Percentiles rank a stretch among this genome's conserved stretches.
Evolutionary conservation across 2,888 invertebrate genomes (phyloP).

Genomic region (Pristionchus arcanus): DNA sequence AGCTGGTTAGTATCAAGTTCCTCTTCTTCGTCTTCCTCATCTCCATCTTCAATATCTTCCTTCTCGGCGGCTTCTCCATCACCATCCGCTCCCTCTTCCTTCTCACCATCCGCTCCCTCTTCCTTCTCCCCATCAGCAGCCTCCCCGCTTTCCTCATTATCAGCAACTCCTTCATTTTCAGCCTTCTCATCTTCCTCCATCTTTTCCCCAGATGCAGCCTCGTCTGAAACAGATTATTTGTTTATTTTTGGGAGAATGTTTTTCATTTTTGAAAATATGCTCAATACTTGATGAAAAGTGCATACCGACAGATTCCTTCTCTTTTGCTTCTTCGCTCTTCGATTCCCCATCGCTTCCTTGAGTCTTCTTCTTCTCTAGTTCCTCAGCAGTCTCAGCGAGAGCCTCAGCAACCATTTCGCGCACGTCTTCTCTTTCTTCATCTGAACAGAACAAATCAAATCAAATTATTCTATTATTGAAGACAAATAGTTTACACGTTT

Average conservation of each 20-base stretch:
- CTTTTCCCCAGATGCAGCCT: background rate
- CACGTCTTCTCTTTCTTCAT: constrained; percentile 38
- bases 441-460: constrained; percentile 13
- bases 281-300: background rate
- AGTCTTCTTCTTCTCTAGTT: constrained; percentile 21
- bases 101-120: background rate
- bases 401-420: constrained; percentile 54
- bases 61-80: background rate
- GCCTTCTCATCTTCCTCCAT: constrained; percentile 12
- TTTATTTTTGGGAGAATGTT: background rate
- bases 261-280: background rate
- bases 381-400: constrained; percentile 36
- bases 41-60: background rate
- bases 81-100: background rate
- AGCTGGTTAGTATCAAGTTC: constrained; percentile 12
- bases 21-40: constrained; percentile 48
- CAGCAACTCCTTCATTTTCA: background rate
- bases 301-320: constrained; percentile 18
- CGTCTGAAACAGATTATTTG: background rate
- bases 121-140: background rate
- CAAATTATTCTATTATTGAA: background rate
- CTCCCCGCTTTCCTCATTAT: background rate
- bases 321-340: background rate
- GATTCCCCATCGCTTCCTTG: constrained; percentile 41
- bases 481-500: background rate